Conservation (phyloP, 2,797 vertebrate genomes). For the Tokudaia tokunoshimensis region DNA sequence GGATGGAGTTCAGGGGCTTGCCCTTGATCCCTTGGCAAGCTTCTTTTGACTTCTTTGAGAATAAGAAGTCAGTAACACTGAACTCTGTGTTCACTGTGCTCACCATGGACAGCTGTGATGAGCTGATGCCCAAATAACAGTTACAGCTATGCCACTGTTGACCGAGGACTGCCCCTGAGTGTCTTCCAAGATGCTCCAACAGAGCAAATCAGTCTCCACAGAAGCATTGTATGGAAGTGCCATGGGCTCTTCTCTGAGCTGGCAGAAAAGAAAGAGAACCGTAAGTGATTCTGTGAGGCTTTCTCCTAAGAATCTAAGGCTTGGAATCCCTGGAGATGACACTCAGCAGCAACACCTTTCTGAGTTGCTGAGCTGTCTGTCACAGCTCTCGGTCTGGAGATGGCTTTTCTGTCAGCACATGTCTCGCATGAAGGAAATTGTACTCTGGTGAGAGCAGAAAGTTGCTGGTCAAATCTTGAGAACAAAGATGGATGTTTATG, state of each 20-base stretch:
- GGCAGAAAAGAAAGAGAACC: neutral
- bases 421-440: neutral
- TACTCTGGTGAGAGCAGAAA: neutral
- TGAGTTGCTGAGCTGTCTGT: neutral
- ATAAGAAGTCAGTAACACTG: conserved; percentile 98
- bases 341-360: neutral
- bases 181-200: neutral
- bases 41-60: conserved; percentile 97
- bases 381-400: neutral
- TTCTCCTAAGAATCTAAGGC: neutral
- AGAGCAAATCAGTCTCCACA: neutral
- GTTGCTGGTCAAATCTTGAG: neutral
- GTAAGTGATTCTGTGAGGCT: neutral
- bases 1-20: conserved; percentile 95
- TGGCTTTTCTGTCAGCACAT: neutral
- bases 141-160: neutral
- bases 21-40: conserved; percentile 95
- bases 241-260: neutral
- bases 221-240: neutral
- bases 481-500: neutral
- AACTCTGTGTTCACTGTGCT: conserved; percentile 91
- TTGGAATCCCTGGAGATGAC: neutral
- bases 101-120: conserved; percentile 97
- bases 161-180: neutral
- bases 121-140: conserved; percentile 75